These are phyloP conservation scores for Oryzias celebensis DNA, from an alignment of 2,113 vertebrate species.

Conservation along the genomic window DNA sequence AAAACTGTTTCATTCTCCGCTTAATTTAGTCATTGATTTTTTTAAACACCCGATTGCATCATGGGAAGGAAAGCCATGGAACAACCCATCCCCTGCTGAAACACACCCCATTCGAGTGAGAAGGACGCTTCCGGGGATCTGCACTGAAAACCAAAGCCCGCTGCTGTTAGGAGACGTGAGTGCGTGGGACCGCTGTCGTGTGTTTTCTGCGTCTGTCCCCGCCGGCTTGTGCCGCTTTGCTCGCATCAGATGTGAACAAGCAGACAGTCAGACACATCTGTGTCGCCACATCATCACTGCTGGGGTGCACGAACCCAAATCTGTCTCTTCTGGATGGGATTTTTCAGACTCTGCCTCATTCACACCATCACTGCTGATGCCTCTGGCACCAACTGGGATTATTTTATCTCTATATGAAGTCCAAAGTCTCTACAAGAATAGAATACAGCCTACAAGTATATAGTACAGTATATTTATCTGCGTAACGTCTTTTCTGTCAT, in stretches of 20 bases:
- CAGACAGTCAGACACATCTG: conserved; percentile 38
- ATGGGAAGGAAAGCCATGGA: conserved; percentile 40
- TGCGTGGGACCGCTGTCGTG: conserved; percentile 33
- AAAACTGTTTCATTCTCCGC: conserved; percentile 59
- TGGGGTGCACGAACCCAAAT: conserved; percentile 12
- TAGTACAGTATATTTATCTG: too few species aligned
- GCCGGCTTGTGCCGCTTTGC: conserved; percentile 29
- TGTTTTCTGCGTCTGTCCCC: conserved; percentile 32
- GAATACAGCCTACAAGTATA: too few species aligned
- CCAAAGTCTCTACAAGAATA: too few species aligned
- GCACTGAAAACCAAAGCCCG: conserved; percentile 31
- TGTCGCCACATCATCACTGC: conserved; percentile 14
- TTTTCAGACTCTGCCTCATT: conserved; percentile 5
- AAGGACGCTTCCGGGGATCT: conserved; percentile 18
- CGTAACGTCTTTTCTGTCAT: too few species aligned
- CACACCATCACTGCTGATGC: background rate
- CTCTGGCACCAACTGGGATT: too few species aligned
- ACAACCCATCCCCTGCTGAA: background rate
- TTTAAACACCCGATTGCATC: conserved; percentile 46
- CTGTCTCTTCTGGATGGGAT: conserved; percentile 6
- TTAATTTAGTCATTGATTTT: conserved; percentile 67
- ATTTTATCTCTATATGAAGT: too few species aligned
- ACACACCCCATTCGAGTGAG: conserved; percentile 1
- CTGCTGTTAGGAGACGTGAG: conserved; percentile 28
- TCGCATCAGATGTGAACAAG: conserved; percentile 48